phyloP scores from a whole-genome alignment of 1,140 invertebrate species.

The Drosophila simulans region DNA sequence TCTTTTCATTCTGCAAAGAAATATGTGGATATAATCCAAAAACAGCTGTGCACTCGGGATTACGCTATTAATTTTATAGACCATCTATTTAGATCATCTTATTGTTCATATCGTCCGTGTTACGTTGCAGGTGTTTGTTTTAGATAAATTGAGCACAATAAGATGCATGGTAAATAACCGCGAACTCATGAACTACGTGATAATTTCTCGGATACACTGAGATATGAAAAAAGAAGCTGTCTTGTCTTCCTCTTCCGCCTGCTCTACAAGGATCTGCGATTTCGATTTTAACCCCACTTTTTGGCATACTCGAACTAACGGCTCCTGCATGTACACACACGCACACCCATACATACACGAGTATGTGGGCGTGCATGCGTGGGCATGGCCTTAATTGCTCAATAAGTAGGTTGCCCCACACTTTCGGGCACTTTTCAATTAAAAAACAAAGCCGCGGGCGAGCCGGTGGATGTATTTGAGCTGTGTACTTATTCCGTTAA shows the following conservation, averaged over 20 bases:
- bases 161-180: no score
- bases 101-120: no score
- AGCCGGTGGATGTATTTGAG: slow-evolving; percentile 12
- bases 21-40: no score
- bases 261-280: slow-evolving; percentile 18
- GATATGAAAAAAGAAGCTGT: slow-evolving; percentile 17
- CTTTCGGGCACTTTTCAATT: slow-evolving; percentile 57
- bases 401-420: slow-evolving; percentile 64
- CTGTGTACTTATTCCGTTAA: neutral
- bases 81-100: no score
- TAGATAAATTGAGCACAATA: no score
- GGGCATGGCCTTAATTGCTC: slow-evolving; percentile 69
- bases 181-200: neutral
- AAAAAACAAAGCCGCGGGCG: slow-evolving; percentile 40
- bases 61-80: no score
- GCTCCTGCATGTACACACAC: slow-evolving; percentile 20
- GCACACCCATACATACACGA: slow-evolving; percentile 7
- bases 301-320: slow-evolving; percentile 18
- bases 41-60: no score
- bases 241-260: neutral
- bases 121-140: no score
- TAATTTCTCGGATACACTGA: neutral
- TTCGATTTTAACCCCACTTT: slow-evolving; percentile 19
- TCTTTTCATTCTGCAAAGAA: no score
- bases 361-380: slow-evolving; percentile 42